Conservation (phyloP, 2,888 invertebrate genomes). For the Limnephilus marmoratus region DNA sequence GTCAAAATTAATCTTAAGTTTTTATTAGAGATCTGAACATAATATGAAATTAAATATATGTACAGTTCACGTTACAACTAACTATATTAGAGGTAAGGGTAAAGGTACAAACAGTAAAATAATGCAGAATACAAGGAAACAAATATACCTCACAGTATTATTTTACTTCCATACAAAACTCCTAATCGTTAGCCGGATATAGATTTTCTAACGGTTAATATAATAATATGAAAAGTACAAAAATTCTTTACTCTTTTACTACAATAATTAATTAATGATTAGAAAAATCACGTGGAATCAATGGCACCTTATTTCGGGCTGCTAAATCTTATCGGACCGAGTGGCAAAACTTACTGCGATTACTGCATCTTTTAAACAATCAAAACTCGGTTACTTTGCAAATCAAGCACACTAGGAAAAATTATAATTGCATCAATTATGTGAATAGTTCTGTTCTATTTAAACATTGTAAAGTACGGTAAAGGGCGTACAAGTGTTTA, state of each 20-base stretch:
- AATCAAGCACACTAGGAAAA: background rate
- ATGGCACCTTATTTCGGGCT: constrained; percentile 49
- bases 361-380: constrained; percentile 2
- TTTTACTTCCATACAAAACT: constrained; percentile 59
- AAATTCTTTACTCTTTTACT: constrained; percentile 67
- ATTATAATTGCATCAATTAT: background rate
- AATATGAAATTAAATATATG: constrained; percentile 80
- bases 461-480: background rate
- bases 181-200: constrained; percentile 51
- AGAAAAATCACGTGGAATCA: constrained; percentile 68
- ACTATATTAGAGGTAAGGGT: constrained; percentile 78
- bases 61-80: constrained; percentile 80
- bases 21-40: constrained; percentile 81
- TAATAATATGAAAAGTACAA: constrained; percentile 64
- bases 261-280: constrained; percentile 68
- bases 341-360: constrained; percentile 24
- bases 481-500: background rate
- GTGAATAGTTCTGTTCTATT: background rate
- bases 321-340: constrained; percentile 18
- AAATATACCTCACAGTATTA: constrained; percentile 53
- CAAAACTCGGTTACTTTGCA: background rate
- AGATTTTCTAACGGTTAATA: constrained; percentile 54
- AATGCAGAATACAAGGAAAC: constrained; percentile 56
- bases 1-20: constrained; percentile 67
- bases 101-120: constrained; percentile 75